Conservation (phyloP, 2,797 vertebrate species). For the Gymnocypris eckloni region DNA sequence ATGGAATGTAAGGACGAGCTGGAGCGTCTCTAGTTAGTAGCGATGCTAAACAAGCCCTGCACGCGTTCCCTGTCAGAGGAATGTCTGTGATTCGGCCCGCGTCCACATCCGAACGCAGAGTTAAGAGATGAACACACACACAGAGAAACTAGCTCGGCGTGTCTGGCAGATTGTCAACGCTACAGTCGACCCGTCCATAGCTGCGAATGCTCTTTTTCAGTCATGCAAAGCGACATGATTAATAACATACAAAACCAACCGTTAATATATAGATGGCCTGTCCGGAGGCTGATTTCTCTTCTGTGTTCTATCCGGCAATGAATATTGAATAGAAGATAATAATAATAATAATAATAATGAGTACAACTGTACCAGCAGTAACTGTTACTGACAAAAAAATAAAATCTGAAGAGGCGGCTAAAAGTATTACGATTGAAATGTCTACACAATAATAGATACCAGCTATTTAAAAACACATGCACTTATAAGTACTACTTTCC, state of each 20-base stretch:
- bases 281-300: constrained; percentile 77
- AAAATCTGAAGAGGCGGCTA: constrained; percentile 85
- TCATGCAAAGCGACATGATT: constrained; percentile 72
- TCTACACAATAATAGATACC: constrained; percentile 98
- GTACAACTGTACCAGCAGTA: constrained; percentile 99
- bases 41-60: constrained; percentile 77
- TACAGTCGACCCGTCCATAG: constrained; percentile 66
- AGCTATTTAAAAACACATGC: constrained; percentile 95
- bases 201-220: constrained; percentile 68
- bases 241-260: constrained; percentile 71
- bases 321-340: constrained; percentile 76
- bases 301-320: constrained; percentile 72
- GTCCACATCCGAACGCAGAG: constrained; percentile 70
- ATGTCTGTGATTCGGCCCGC: constrained; percentile 85
- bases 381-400: constrained; percentile 91
- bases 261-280: constrained; percentile 72
- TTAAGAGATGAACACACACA: constrained; percentile 4
- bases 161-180: constrained; percentile 63
- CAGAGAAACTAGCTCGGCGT: constrained; percentile 24
- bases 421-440: constrained; percentile 89
- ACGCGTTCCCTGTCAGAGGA: constrained; percentile 85
- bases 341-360: constrained; percentile 78
- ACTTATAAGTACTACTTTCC: constrained; percentile 87
- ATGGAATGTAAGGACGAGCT: constrained; percentile 81
- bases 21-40: constrained; percentile 76